These are phyloP conservation scores for Drosophila putrida DNA, from an alignment of 2,888 invertebrate species.

Conservation along the genomic window DNA sequence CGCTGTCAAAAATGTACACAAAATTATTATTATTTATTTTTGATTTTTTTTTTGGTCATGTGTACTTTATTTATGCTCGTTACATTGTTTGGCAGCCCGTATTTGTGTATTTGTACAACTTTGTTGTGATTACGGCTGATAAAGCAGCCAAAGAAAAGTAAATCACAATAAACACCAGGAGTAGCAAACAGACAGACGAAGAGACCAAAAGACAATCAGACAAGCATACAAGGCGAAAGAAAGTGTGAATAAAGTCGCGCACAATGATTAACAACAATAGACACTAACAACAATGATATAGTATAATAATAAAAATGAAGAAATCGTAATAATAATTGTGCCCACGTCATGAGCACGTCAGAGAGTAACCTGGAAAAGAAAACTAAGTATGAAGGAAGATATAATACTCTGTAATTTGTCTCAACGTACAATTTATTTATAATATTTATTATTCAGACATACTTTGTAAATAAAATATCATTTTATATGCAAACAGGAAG, in stretches of 20 bases:
- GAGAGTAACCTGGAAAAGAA: constrained; percentile 8
- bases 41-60: constrained; percentile 19
- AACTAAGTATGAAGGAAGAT: background rate
- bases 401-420: constrained; percentile 19
- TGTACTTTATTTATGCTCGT: constrained; percentile 43
- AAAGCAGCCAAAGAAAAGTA: constrained; percentile 72
- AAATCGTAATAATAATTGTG: constrained; percentile 76
- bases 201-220: constrained; percentile 4
- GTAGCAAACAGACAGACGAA: constrained; percentile 5
- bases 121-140: constrained; percentile 79
- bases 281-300: constrained; percentile 64
- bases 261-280: constrained; percentile 74
- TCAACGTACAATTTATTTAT: background rate
- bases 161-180: constrained; percentile 70
- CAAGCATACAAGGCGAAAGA: constrained; percentile 53
- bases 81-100: constrained; percentile 47
- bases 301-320: constrained; percentile 53
- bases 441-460: too few relatives aligned
- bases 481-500: too few relatives aligned
- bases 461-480: too few relatives aligned
- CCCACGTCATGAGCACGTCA: constrained; percentile 77
- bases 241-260: constrained; percentile 78
- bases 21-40: constrained; percentile 23
- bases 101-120: constrained; percentile 56
- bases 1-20: constrained; percentile 34